Base-by-base conservation (phyloP, 2,888 invertebrate genomes). In the Sarcophaga rosellei region DNA sequence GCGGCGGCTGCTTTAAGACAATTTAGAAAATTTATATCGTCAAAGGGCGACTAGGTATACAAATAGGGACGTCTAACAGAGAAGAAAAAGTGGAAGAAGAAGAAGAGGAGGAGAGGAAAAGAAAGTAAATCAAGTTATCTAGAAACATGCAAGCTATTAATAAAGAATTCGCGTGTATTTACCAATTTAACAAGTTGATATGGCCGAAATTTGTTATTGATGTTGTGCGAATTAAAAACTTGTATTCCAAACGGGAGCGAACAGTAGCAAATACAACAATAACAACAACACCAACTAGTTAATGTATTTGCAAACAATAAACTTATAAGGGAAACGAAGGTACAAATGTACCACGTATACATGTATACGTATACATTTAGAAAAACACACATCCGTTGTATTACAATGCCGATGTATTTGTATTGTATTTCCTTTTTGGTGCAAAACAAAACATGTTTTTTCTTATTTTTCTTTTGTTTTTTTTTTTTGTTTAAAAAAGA, bases 101-200 rank as follows among this genome's bases (percentile, higher is more conserved):
- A 8, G 35, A 2, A 8, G 20, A 15, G 44, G 44, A 53, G 15
- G 21, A 63, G 47, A 62, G 69, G 5, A 70, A 23, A 57, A 59
- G 21, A 77, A 35, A 79, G 89, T 91, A 91, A 91, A 91, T 91
- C 91, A 91, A 91, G 91, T 91, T 90, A 91, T 90, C 89, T 90
- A 87, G 87, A 90, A 90, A 90, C 92, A 91, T 91, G 91, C 92
- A 89, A 91, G 59, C 73, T 89, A 90, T 91, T 91, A 91, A 92
- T 91, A 91, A 91, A 90, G 89, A 89, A 91, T 90, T 92, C 91
- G 92, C 92, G 91, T 92, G 92, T 90, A 89, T 91, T 88, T 89
- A 89, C 89, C 91, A 91, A 92, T 91, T 91, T 92, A 91, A 91
- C 91, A 92, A 91, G 89, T 92, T 91, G 90, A 90, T 91, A 90